A percentile compares a stretch with the other conserved stretches of the same genome.
Conservation (phyloP, 2,888 invertebrate species). For the Yponomeuta cagnagella region DNA sequence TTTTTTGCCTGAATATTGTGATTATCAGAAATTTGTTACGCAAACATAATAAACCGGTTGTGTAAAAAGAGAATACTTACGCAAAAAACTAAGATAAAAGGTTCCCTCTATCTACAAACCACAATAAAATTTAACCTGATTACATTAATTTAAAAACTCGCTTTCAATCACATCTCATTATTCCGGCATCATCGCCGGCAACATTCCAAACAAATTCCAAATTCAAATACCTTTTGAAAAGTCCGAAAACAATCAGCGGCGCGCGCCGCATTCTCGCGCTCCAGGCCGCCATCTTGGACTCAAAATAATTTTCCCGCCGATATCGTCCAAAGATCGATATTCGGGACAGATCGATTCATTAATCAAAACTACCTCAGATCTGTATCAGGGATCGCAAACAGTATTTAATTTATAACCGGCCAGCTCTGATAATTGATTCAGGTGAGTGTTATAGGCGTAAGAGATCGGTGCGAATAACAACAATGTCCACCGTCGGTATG, state of each 20-base stretch:
- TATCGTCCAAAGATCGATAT: slow-evolving; percentile 43
- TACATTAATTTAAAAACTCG: background rate
- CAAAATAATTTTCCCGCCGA: slow-evolving; percentile 48
- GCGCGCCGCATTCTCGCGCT: slow-evolving; percentile 34
- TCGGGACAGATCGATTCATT: slow-evolving; percentile 59
- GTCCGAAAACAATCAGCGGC: slow-evolving; percentile 14
- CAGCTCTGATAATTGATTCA: slow-evolving; percentile 60
- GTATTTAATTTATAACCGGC: slow-evolving; percentile 66
- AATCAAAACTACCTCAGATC: slow-evolving; percentile 64
- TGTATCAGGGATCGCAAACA: slow-evolving; percentile 64
- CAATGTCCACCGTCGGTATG: slow-evolving; percentile 61
- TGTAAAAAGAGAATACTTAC: too few relatives aligned
- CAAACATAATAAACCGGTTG: too few relatives aligned
- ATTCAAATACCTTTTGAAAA: slow-evolving; percentile 13
- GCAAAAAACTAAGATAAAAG: too few relatives aligned
- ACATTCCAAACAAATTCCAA: slow-evolving; percentile 10
- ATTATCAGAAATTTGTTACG: too few relatives aligned
- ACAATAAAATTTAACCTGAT: too few relatives aligned
- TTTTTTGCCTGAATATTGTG: too few relatives aligned
- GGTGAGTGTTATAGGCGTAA: slow-evolving; percentile 55
- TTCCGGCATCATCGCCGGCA: background rate
- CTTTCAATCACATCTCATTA: background rate
- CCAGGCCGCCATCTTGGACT: slow-evolving; percentile 64
- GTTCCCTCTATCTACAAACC: too few relatives aligned
- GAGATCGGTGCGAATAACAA: slow-evolving; percentile 51